These are phyloP conservation scores for Peromyscus maniculatus DNA, from an alignment of 2,113 vertebrate genomes.

Conservation along the genomic window DNA sequence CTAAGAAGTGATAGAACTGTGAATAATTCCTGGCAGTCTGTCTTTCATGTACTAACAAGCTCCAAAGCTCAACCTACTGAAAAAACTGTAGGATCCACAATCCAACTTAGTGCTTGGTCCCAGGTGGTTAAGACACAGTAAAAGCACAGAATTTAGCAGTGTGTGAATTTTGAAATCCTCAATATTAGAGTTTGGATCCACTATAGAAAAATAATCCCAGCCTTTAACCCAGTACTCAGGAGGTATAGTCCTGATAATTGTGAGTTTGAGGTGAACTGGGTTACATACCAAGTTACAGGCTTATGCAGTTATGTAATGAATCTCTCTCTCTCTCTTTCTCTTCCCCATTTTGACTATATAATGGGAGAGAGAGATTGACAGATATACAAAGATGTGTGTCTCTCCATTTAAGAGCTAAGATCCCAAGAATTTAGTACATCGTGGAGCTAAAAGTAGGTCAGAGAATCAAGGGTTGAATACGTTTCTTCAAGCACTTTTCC, in stretches of 20 bases:
- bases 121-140: neutral
- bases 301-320: neutral
- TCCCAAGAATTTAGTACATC: neutral
- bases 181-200: neutral
- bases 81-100: neutral
- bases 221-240: neutral
- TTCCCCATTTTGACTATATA: neutral
- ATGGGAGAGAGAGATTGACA: neutral
- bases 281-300: neutral
- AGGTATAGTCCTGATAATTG: neutral
- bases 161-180: neutral
- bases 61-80: neutral
- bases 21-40: neutral
- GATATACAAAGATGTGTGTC: neutral
- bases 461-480: neutral
- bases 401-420: neutral
- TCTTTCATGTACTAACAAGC: neutral
- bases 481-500: neutral
- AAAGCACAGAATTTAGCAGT: neutral
- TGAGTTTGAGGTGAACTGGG: neutral
- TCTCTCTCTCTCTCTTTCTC: no score
- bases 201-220: neutral
- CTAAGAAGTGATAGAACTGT: neutral
- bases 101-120: neutral
- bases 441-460: neutral